Base-by-base conservation (phyloP, 1,140 invertebrate genomes). In the Drosophila arizonae region DNA sequence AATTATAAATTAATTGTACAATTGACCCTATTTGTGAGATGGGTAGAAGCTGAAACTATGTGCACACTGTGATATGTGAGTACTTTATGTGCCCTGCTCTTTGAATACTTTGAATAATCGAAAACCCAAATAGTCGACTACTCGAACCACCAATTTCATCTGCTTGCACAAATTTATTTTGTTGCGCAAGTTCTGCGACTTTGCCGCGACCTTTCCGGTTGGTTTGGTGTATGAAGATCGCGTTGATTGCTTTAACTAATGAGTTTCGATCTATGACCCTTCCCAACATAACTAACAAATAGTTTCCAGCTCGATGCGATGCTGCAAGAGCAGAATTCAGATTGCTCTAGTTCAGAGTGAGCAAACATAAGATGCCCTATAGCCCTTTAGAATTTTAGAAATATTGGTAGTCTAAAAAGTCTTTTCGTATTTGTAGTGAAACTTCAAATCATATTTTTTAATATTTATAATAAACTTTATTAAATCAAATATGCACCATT, bases 1-100 rank as follows among this genome's bases (percentile, higher is more conserved):
- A 71, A 65, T 65, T 65, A 75, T 75, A 55, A 65, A 75, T 75
- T 75, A 75, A 75, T 75, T 75, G 72, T 71, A 71, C 72, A 71
- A 71, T 71, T 75, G 72, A 75, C 72, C 72, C 68, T 48, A 58
- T 75, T 71, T 26, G 43, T 48, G 24, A 45, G 71, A 71, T 55
- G 33, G 52, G 45, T 51, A 63, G 26, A 68, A 68, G 30, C 55
- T 54, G 36, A 52, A 60, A 65, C 45, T 65, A 51, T 41, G 69
- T 54, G 54, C 39, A 30, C 30, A 45, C 56, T 24, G 55, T 55
- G 36, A 67, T 26, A 54, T 30, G 55, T 55, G 39, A 67, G 36
- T 56, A 26, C 54, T 15, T 17, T 26, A 60, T 55, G 17, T 41
- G 13, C 10, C 52, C 33, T 69, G 6, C 10, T 39, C 36, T 56